Base-by-base conservation (phyloP, 2,797 vertebrate species). In the Melopsittacus undulatus region DNA sequence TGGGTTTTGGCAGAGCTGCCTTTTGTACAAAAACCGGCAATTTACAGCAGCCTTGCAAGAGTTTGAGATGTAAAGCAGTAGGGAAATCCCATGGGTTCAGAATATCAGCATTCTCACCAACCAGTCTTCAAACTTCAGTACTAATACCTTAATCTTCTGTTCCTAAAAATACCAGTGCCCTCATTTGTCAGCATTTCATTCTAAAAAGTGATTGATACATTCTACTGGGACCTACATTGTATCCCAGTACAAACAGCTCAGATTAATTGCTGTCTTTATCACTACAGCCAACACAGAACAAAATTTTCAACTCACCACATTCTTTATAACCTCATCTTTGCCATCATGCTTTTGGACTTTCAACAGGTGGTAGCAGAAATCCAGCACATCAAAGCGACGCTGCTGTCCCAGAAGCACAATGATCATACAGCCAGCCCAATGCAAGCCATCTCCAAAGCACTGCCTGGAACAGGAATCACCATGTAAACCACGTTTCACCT, bases 381-480 rank as follows among this genome's bases (percentile, higher is more conserved):
- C 99, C 48, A 99, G 95, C 80, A 99, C 98, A 74, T 99, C 99
- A 3, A 99, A 99, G 94, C 99, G 98, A 32, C 99, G 98, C 92
- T 99, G 99, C 77, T 99, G 99, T 13, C 99, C 99, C 49, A 99
- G 97, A 13, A 99, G 98, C 29, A 98, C 98, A 2, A 99, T 99
- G 96, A 99, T 99, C 99, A 99, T 99, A 74, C 99, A 99, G 90
- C 99, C 99, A 0, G 99, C 99, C 99, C 99, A 99, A 97, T 99
- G 99, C 72, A 99, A 98, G 36, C 99, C 99, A 0, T 99, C 99
- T 6, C 99, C 99, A 27, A 99, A 99, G 96, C 99, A 99, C 97
- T 99, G 99, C 97, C 99, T 99, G 83, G 2, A 90, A 88, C 11
- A 42, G 72, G 13, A 90, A 73, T 74, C 68, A 11, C 4, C 67